Conservation (phyloP, 2,888 invertebrate genomes). For the Calameuta filiformis region DNA sequence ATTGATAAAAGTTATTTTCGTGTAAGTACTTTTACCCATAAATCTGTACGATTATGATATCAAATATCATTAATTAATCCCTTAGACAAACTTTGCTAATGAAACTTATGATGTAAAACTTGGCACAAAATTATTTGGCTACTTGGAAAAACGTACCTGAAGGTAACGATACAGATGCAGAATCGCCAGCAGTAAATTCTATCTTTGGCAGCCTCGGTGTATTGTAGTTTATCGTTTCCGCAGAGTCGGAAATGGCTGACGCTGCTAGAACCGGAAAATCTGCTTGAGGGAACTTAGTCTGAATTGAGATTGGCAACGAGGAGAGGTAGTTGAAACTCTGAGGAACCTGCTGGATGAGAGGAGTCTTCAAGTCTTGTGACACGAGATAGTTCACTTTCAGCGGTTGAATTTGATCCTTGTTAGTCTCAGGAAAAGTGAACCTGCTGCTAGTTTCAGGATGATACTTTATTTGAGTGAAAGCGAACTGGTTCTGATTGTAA, state of each 20-base stretch:
- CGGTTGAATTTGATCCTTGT: not conserved
- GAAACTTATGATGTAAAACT: not conserved
- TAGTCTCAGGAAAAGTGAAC: not conserved
- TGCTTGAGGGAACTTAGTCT: constrained; percentile 12
- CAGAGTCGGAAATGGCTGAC: constrained; percentile 34
- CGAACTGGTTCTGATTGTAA: not conserved
- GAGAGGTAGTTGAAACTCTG: constrained; percentile 33
- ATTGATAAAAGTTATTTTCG: not conserved
- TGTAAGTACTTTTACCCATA: not conserved
- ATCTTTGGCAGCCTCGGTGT: constrained; percentile 33
- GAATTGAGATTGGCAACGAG: not conserved
- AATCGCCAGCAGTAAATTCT: constrained; percentile 23
- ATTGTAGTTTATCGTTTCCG: constrained; percentile 39
- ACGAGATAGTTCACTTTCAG: not conserved
- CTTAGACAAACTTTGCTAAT: not conserved
- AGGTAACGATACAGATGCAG: not conserved
- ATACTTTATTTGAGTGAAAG: not conserved
- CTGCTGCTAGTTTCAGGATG: not conserved
- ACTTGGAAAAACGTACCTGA: not conserved
- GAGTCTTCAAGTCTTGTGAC: not conserved
- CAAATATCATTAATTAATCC: not conserved
- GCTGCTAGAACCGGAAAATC: constrained; percentile 33
- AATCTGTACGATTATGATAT: not conserved
- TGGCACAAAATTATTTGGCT: not conserved
- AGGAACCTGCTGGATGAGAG: constrained; percentile 11